Evolutionary conservation across 2,888 invertebrate genomes (phyloP), one percentile per base, ranked within the genome.

Genomic region (Mactromeris polynyma): DNA sequence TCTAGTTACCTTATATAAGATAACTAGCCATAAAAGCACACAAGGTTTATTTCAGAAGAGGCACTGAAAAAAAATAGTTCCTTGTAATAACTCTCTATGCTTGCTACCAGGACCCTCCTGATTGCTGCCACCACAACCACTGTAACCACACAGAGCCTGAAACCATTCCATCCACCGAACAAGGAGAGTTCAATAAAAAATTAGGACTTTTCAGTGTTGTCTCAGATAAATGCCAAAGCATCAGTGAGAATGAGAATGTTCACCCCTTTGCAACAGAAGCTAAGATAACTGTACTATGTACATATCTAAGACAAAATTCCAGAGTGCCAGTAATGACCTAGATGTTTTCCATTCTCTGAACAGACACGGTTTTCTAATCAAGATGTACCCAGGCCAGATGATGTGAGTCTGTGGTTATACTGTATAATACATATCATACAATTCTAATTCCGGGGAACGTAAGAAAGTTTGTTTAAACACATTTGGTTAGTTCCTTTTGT

Each of bases 301-400:
- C 58, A 64, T 73, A 73, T 33, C 73, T 36, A 19, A 73, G 73
- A 73, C 73, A 73, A 73, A 33, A 73, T 73, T 73, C 73, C 73
- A 36, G 26, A 73, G 31, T 73, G 73, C 73, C 73, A 73, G 73
- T 36, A 19, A 36, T 33, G 73, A 73, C 73, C 73, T 33, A 73
- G 19, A 73, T 73, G 19, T 21, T 73, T 73, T 21, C 26, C 73
- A 36, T 73, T 73, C 73, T 21, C 58, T 36, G 17, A 73, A 26
- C 36, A 73, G 36, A 73, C 58, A 58, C 58, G 58, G 58, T 58
- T 36, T 73, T 33, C 73, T 19, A 31, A 73, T 73, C 36, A 73
- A 33, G 73, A 73, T 17, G 33, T 17, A 77, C 31, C 21, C 0
- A 40, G 77, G n/a, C 77, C 36, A 36, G 7, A 36, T 21, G 2